Evolutionary conservation across 1,140 invertebrate genomes (phyloP).

Genomic region (Camponotus floridanus): DNA sequence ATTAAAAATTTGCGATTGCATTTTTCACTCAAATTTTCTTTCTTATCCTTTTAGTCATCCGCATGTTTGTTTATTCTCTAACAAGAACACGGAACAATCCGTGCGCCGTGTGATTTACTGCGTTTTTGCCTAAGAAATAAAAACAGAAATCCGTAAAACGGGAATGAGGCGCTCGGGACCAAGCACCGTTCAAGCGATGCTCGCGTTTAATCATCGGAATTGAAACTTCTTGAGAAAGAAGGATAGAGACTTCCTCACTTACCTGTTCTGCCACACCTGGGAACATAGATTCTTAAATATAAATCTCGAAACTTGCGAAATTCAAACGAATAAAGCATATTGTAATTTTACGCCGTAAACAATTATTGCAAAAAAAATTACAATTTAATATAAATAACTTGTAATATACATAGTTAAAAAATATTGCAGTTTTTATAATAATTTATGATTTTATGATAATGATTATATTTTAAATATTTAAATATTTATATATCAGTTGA

Average conservation of each 20-base stretch:
- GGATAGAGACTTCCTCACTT: not conserved
- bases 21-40: constrained; percentile 4
- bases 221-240: constrained; percentile 52
- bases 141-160: not conserved
- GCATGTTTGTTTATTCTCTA: not conserved
- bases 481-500: not conserved
- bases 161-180: not conserved
- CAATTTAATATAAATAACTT: constrained; percentile 22
- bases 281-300: not conserved
- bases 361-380: not conserved
- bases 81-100: not conserved
- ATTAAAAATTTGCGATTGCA: constrained; percentile 22
- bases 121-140: constrained; percentile 41
- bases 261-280: constrained; percentile 5
- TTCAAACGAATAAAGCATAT: constrained; percentile 17
- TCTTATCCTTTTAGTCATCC: not conserved
- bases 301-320: constrained; percentile 25
- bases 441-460: not conserved
- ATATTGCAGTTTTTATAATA: not conserved
- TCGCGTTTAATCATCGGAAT: constrained; percentile 58
- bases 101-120: constrained; percentile 21
- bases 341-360: not conserved
- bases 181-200: constrained; percentile 19
- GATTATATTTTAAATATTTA: constrained; percentile 4
- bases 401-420: not conserved